Conservation (phyloP, 2,888 invertebrate genomes). For the Schrankia costaestrigalis region DNA sequence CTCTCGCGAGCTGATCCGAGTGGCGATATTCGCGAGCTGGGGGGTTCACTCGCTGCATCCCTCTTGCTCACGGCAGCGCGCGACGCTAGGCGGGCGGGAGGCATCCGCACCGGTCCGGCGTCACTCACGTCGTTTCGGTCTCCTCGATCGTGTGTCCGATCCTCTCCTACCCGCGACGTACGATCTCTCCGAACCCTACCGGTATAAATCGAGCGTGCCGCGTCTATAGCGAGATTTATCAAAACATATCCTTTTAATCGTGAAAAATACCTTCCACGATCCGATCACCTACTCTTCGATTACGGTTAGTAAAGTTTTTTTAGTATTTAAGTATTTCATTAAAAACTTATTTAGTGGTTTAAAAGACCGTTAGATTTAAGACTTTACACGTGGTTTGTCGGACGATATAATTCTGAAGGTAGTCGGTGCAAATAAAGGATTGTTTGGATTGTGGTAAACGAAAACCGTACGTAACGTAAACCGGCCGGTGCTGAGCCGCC, state of each 20-base stretch:
- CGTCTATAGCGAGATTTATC: constrained; percentile 48
- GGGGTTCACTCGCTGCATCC: constrained; percentile 69
- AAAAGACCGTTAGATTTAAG: constrained; percentile 36
- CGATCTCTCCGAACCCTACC: constrained; percentile 71
- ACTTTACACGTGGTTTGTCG: constrained; percentile 40
- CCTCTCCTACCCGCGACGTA: constrained; percentile 74
- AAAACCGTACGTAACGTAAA: constrained; percentile 53
- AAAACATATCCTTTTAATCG: constrained; percentile 46
- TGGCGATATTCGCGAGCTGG: constrained; percentile 69
- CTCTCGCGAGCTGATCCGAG: constrained; percentile 69
- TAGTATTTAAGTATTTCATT: constrained; percentile 30
- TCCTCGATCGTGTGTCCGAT: constrained; percentile 73
- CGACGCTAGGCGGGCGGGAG: constrained; percentile 71
- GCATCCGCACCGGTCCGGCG: constrained; percentile 53
- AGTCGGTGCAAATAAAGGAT: constrained; percentile 56
- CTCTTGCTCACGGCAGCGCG: constrained; percentile 66
- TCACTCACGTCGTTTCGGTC: constrained; percentile 77
- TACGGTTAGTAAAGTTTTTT: constrained; percentile 35
- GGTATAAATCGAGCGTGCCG: constrained; percentile 62
- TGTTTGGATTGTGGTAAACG: constrained; percentile 62
- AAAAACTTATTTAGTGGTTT: constrained; percentile 24
- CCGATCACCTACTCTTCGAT: constrained; percentile 33
- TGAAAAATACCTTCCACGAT: constrained; percentile 38
- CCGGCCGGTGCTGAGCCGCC: constrained; percentile 47
- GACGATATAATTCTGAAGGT: constrained; percentile 45